Evolutionary conservation across 1,140 invertebrate species (phyloP), one percentile per base, ranked within the genome.

Genomic region (Tetragnatha versicolor): DNA sequence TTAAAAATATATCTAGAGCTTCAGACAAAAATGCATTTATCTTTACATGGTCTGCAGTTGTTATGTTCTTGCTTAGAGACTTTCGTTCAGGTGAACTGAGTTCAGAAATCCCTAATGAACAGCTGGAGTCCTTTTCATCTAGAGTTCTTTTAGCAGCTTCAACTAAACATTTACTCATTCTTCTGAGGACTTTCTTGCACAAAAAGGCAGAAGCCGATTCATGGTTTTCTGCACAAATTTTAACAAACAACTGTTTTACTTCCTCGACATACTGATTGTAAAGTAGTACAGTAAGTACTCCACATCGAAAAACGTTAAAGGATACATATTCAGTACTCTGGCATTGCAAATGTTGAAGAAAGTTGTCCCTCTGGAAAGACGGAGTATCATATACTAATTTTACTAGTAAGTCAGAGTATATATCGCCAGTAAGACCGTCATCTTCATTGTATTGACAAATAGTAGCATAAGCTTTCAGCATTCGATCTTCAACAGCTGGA

Each of bases 401-500:
- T 10, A 66, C 70, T 39, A 80, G 61, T n/a, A 80, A 39, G 61
- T 80, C 79, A 9, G 79, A 68, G 17, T 80, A 80, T 7, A 80
- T 80, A 35, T 80, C 79, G n/a, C 79, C 79, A 27, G 79, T 80
- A 0, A 80, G 39, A 27, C 79, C 79, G n/a, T 75, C 39, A 20
- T 70, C 69, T 55, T 75, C 69, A 25, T 53, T 80, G 29, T 80
- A 80, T n/a, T 68, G 61, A 39, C 79, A 75, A 29, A 80, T 80
- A 10, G 61, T 80, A 29, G 29, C 20, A 39, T 80, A 80, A 2
- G 79, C 69, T 49, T 68, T 51, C 6, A 73, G 20, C 27, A 80
- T 27, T 20, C 70, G 69, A 20, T 80, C 79, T 49, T 80, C 79
- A 10, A 75, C 37, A 39, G 79, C 69, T 45, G 79, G 79, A 60